Evolutionary conservation across 2,113 vertebrate genomes (phyloP), one percentile per base, ranked within the genome.

Genomic region (Gambusia holbrooki): DNA sequence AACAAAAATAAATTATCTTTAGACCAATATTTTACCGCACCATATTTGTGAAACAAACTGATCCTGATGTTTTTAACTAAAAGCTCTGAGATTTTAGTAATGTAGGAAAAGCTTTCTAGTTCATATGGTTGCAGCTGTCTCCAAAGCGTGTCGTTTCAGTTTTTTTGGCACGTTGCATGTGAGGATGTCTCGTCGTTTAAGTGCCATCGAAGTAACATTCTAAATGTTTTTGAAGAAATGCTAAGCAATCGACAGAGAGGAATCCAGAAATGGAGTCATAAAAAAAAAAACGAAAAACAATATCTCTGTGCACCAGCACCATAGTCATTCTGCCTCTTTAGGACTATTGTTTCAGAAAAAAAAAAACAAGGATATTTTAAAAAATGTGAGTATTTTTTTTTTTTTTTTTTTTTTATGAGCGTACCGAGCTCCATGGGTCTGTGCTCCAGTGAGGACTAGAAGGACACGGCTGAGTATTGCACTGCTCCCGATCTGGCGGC

Each of bases 361-460:
- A 85, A 37, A 79, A 69, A 25, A 84, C 78, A 80, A 37, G 66
- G 70, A 73, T 64, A 63, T 81, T 77, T 71, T 61, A 72, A 81
- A 84, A 74, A 66, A 42, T 83, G 40, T 87, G 54, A 87, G 71
- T 91, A 84, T 85, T 88, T 69, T 58, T 42, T 42, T 14, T 3
- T 58, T 42, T 42, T 14, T 3, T 13, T 14, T 48, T 19, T 48
- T 48, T 96, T 96, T 96, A 97, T 88, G 95, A 94, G 93, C 97
- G 95, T 99, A 99, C 97, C 97, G 96, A 96, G 94, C 96, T 99
- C 98, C 98, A 99, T 88, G 96, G 96, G 92, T 97, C 96, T 89
- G 96, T 89, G 84, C 93, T 97, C 98, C 98, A 99, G 65, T 94
- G 94, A 51, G 96, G 94, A 76, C 95, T 96, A 80, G 93, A 94